Evolutionary conservation across 2,113 vertebrate species (phyloP).

Genomic region (Apeltes quadracus): DNA sequence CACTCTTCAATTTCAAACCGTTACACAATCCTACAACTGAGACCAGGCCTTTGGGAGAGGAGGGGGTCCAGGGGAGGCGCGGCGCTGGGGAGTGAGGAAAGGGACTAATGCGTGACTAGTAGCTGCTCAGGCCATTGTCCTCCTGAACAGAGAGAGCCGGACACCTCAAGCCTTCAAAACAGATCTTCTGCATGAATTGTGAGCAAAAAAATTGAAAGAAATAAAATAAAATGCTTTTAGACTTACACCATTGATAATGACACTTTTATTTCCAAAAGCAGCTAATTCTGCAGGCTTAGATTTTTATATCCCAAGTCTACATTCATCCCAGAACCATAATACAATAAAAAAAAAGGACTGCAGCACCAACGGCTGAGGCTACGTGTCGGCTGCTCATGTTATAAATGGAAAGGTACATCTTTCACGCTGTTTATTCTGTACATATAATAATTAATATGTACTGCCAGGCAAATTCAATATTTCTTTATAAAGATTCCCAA

Average conservation of each 20-base stretch:
- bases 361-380: background rate
- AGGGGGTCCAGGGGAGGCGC: background rate
- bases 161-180: background rate
- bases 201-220: too few relatives aligned
- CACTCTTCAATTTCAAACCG: background rate
- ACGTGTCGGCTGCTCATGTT: slow-evolving; percentile 1
- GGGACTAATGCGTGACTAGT: background rate
- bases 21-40: background rate
- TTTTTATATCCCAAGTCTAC: background rate
- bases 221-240: background rate
- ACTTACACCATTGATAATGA: background rate
- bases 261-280: background rate
- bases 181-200: background rate
- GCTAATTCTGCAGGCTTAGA: background rate
- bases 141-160: background rate
- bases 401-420: slow-evolving; percentile 2
- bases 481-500: background rate
- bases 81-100: too few relatives aligned
- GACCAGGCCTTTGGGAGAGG: background rate
- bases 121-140: background rate
- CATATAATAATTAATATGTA: background rate
- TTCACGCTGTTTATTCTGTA: too few relatives aligned
- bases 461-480: background rate
- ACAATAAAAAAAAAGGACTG: background rate
- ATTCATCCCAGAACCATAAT: background rate